phyloP scores from a whole-genome alignment of 2,113 vertebrate genomes.

The Perca flavescens region DNA sequence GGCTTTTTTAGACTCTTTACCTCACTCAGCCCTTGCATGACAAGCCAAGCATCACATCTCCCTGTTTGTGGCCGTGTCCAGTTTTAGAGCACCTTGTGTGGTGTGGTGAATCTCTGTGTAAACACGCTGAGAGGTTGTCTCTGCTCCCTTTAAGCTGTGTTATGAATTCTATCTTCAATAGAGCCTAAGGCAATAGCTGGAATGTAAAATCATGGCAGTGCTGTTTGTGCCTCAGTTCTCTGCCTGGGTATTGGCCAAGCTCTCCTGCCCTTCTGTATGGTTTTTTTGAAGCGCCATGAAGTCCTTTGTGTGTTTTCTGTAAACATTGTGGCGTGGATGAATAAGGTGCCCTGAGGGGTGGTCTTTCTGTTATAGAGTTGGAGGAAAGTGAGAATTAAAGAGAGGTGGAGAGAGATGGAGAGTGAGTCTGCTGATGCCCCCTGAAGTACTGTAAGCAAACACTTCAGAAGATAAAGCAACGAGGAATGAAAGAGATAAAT shows the following conservation, averaged over 20 bases:
- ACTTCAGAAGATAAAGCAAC: slow-evolving; percentile 11
- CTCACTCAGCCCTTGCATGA: slow-evolving; percentile 40
- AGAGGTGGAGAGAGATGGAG: slow-evolving; percentile 9
- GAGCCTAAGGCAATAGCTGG: slow-evolving; percentile 45
- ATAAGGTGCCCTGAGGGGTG: slow-evolving; percentile 76
- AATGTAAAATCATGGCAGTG: slow-evolving; percentile 55
- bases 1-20: slow-evolving; percentile 12
- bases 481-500: slow-evolving; percentile 10
- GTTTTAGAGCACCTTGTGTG: slow-evolving; percentile 38
- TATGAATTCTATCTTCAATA: slow-evolving; percentile 78
- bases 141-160: slow-evolving; percentile 39
- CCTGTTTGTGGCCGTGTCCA: slow-evolving; percentile 24
- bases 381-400: slow-evolving; percentile 59
- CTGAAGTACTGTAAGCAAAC: slow-evolving; percentile 61
- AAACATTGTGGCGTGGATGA: slow-evolving; percentile 80
- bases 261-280: slow-evolving; percentile 37
- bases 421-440: slow-evolving; percentile 59
- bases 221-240: slow-evolving; percentile 73
- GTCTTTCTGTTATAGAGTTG: slow-evolving; percentile 61
- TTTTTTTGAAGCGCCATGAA: slow-evolving; percentile 68
- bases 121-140: slow-evolving; percentile 44
- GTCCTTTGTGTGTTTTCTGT: slow-evolving; percentile 82
- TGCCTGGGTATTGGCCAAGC: slow-evolving; percentile 66
- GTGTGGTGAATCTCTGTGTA: slow-evolving; percentile 49
- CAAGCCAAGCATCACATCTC: slow-evolving; percentile 51